Conservation (phyloP, 2,888 invertebrate genomes). For the Drosophila maculinotata region DNA sequence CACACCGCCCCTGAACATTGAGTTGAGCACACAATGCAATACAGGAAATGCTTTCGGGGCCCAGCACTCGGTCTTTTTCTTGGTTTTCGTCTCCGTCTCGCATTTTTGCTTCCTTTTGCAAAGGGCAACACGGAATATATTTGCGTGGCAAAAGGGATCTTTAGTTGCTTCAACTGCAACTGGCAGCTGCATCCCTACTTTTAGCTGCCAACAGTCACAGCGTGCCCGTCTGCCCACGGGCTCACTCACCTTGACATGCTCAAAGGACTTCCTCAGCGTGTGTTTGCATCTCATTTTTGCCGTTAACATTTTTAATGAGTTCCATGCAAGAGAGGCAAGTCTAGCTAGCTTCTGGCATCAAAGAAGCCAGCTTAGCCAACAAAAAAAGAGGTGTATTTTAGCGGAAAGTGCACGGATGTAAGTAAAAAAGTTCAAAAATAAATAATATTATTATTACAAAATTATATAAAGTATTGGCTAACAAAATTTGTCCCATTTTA, state of each 20-base stretch:
- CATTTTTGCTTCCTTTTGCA: not conserved
- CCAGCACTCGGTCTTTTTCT: conserved; percentile 2
- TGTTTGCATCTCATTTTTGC: conserved; percentile 12
- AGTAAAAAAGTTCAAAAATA: too few relatives aligned
- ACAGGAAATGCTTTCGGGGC: conserved; percentile 39
- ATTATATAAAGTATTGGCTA: too few relatives aligned
- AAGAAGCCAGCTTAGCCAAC: not conserved
- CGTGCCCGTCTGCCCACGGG: too few relatives aligned
- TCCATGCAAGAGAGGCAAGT: conserved; percentile 2
- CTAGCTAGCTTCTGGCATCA: not conserved
- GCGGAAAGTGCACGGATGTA: not conserved
- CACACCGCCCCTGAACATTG: not conserved
- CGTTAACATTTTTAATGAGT: conserved; percentile 38
- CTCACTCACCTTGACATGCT: conserved; percentile 20
- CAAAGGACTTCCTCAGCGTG: conserved; percentile 3
- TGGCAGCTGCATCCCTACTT: conserved; percentile 14
- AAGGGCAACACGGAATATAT: conserved; percentile 4
- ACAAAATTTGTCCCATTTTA: too few relatives aligned
- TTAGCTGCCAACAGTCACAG: too few relatives aligned
- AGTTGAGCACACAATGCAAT: conserved; percentile 37
- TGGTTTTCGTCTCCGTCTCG: not conserved
- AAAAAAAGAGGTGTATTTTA: not conserved
- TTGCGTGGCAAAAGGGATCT: conserved; percentile 18
- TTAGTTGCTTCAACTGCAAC: conserved; percentile 12
- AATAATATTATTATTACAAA: too few relatives aligned